A percentile compares a stretch with the other conserved stretches of the same genome.
Conservation (phyloP, 2,113 vertebrate genomes). For the Athene cunicularia region DNA sequence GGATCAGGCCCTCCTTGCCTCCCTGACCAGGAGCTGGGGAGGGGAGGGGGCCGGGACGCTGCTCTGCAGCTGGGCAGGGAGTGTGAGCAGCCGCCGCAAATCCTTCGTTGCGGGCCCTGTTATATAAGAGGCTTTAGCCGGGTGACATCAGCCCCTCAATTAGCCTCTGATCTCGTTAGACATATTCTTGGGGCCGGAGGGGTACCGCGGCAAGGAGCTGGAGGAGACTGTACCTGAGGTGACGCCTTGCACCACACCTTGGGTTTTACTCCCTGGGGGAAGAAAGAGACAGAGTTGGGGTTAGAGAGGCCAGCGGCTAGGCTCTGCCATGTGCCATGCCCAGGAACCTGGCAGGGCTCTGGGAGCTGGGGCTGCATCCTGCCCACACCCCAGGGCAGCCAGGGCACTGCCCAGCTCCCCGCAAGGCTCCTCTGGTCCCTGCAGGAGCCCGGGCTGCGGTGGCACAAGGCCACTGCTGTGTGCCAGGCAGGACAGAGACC, state of each 20-base stretch:
- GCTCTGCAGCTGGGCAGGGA: conserved; percentile 36
- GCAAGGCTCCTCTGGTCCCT: not conserved
- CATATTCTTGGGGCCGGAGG: not conserved
- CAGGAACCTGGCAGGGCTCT: not conserved
- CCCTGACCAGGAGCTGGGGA: not conserved
- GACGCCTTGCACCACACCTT: conserved; percentile 88
- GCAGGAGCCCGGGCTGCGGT: not conserved
- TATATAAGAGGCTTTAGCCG: conserved; percentile 56
- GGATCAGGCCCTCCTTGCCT: not conserved
- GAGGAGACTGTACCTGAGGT: conserved; percentile 83
- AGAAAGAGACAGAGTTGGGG: conserved; percentile 17
- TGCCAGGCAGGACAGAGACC: not conserved
- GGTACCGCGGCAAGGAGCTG: fast-evolving
- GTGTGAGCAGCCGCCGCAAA: not conserved
- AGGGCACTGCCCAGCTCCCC: not conserved
- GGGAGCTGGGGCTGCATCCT: not conserved
- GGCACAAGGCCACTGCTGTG: fast-evolving
- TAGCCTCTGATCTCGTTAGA: conserved; percentile 58
- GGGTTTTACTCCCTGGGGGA: conserved; percentile 90
- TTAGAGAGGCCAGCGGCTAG: not conserved
- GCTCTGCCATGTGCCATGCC: fast-evolving
- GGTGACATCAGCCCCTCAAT: conserved; percentile 65
- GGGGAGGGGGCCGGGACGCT: not conserved
- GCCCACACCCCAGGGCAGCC: not conserved
- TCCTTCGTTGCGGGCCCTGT: not conserved